Percentiles rank a stretch among this genome's conserved stretches.
Conservation (phyloP, 2,797 vertebrate genomes). For the Acrocephalus scirpaceus region DNA sequence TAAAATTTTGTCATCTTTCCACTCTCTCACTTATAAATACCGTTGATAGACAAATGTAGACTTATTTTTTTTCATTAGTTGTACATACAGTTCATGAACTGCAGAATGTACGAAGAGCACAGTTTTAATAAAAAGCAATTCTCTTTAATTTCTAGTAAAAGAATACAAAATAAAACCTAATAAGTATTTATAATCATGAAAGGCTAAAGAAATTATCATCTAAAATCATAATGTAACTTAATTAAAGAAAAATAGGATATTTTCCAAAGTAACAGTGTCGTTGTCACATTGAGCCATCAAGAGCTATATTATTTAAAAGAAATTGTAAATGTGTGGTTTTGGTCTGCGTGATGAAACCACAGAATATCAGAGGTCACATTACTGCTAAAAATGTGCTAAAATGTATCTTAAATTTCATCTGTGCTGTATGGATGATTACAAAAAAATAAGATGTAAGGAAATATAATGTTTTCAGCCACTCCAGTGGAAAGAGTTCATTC, state of each 20-base stretch:
- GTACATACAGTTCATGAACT: slow-evolving; percentile 66
- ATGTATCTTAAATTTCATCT: neutral
- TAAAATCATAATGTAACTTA: neutral
- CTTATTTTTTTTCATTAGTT: slow-evolving; percentile 72
- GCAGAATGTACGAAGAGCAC: neutral
- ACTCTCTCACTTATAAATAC: slow-evolving; percentile 82
- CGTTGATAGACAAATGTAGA: slow-evolving; percentile 81
- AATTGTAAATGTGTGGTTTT: neutral
- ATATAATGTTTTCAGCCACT: neutral
- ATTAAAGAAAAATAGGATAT: neutral
- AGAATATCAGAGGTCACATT: neutral
- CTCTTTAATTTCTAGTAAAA: slow-evolving; percentile 18
- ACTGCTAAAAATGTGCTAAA: neutral
- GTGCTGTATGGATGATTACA: neutral
- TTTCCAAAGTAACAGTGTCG: neutral
- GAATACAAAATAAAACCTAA: neutral
- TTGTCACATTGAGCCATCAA: neutral
- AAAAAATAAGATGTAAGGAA: neutral
- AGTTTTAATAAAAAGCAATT: neutral
- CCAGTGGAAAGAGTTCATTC: neutral
- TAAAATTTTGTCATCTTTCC: slow-evolving; percentile 86
- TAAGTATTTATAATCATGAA: neutral
- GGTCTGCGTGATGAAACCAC: neutral
- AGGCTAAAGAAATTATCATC: neutral
- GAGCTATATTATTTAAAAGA: slow-evolving; percentile 17